phyloP scores from a whole-genome alignment of 2,113 vertebrate species.

The Aspiorhynchus laticeps region DNA sequence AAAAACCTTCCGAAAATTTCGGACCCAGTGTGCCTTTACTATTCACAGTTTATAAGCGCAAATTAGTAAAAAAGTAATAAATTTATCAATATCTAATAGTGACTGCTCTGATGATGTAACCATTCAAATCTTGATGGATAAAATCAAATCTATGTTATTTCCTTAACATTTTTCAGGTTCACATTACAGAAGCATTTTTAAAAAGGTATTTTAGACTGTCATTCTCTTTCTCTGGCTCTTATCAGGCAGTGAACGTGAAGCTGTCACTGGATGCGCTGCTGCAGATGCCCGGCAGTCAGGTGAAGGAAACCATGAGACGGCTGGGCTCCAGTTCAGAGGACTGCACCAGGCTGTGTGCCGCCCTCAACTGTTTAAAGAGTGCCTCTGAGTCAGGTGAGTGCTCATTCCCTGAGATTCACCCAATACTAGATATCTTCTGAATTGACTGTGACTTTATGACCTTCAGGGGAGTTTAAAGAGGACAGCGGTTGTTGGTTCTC shows the following conservation, averaged over 20 bases:
- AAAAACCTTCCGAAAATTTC: too few relatives aligned
- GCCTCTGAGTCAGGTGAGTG: constrained; percentile 86
- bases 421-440: neutral
- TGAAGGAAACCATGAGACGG: constrained; percentile 87
- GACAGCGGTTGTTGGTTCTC: constrained; percentile 75
- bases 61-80: too few relatives aligned
- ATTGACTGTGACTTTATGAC: neutral
- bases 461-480: constrained; percentile 83
- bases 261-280: constrained; percentile 92
- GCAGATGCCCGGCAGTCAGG: constrained; percentile 90
- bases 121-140: too few relatives aligned
- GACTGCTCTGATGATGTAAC: too few relatives aligned
- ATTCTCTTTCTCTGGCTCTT: constrained; percentile 21
- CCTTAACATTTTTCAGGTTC: neutral
- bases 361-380: constrained; percentile 89
- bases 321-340: constrained; percentile 89
- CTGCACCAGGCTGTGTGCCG: constrained; percentile 86
- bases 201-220: neutral
- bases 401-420: neutral
- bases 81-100: too few relatives aligned
- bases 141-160: too few relatives aligned
- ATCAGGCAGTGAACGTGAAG: constrained; percentile 86
- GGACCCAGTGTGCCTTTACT: too few relatives aligned
- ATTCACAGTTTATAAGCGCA: too few relatives aligned
- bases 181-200: neutral